Conservation (phyloP, 2,797 vertebrate genomes). For the Fistularia commersonii region DNA sequence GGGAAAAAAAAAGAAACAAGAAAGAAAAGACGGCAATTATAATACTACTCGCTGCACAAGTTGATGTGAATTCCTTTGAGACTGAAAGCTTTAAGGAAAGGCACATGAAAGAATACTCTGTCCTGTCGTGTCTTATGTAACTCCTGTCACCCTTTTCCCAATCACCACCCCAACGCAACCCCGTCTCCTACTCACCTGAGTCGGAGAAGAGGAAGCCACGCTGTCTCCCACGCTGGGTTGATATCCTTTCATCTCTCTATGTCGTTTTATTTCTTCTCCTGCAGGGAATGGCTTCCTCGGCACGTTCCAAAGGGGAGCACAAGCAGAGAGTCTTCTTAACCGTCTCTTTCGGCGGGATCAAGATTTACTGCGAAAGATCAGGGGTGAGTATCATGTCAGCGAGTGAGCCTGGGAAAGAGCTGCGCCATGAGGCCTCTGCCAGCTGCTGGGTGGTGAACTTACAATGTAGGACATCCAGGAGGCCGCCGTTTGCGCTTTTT, state of each 20-base stretch:
- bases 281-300: constrained; percentile 91
- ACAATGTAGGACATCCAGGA: constrained; percentile 53
- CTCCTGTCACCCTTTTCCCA: constrained; percentile 41
- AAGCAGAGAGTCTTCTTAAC: constrained; percentile 98
- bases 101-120: constrained; percentile 53
- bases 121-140: constrained; percentile 62
- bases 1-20: constrained; percentile 9
- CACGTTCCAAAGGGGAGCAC: constrained; percentile 96
- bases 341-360: constrained; percentile 97
- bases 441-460: constrained; percentile 43
- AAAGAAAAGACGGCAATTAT: constrained; percentile 19
- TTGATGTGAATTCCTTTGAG: constrained; percentile 46
- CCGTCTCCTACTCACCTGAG: constrained; percentile 50
- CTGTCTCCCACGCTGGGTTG: constrained; percentile 29
- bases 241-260: constrained; percentile 52
- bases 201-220: constrained; percentile 15
- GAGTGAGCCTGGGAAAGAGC: constrained; percentile 13
- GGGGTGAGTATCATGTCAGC: constrained; percentile 84
- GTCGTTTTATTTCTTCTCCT: constrained; percentile 54
- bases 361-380: constrained; percentile 97
- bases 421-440: constrained; percentile 25
- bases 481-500: constrained; percentile 39
- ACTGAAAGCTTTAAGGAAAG: constrained; percentile 39
- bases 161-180: too few relatives aligned
- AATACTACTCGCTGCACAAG: constrained; percentile 35